Conservation (phyloP, 1,140 invertebrate species). For the Galleria mellonella region DNA sequence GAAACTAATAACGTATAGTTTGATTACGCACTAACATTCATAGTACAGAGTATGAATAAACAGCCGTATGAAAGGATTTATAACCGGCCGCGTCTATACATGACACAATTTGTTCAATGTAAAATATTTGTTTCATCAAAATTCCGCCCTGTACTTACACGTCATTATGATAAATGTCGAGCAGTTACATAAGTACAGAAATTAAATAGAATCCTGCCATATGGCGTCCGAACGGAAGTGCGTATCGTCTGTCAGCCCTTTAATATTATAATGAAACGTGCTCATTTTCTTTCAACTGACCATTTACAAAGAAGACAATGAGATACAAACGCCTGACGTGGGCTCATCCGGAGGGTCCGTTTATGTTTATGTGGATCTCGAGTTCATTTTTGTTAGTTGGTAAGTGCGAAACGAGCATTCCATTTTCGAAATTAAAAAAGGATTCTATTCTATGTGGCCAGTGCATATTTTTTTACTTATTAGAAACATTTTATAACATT, state of each 20-base stretch:
- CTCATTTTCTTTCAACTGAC: constrained; percentile 59
- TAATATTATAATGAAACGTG: constrained; percentile 66
- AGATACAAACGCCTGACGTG: constrained; percentile 35
- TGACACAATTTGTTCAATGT: no score
- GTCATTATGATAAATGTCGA: constrained; percentile 12
- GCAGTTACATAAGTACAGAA: constrained; percentile 36
- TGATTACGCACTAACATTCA: no score
- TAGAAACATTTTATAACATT: background rate
- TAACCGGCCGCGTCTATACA: no score
- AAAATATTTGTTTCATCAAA: background rate
- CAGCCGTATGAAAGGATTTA: no score
- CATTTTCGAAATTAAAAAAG: constrained; percentile 7
- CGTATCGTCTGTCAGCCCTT: constrained; percentile 65
- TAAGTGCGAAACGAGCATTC: constrained; percentile 5
- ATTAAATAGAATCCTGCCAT: constrained; percentile 54
- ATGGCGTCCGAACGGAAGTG: constrained; percentile 60
- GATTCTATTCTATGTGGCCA: constrained; percentile 1
- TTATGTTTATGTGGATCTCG: constrained; percentile 12
- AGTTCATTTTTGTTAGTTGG: constrained; percentile 14
- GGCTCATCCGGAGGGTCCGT: constrained; percentile 46
- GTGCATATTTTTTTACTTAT: no score
- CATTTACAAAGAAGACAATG: constrained; percentile 61
- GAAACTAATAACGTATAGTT: no score
- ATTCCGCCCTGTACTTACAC: constrained; percentile 6
- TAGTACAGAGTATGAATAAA: no score